Conservation (phyloP, 2,113 vertebrate genomes). For the Tachysurus vachellii region DNA sequence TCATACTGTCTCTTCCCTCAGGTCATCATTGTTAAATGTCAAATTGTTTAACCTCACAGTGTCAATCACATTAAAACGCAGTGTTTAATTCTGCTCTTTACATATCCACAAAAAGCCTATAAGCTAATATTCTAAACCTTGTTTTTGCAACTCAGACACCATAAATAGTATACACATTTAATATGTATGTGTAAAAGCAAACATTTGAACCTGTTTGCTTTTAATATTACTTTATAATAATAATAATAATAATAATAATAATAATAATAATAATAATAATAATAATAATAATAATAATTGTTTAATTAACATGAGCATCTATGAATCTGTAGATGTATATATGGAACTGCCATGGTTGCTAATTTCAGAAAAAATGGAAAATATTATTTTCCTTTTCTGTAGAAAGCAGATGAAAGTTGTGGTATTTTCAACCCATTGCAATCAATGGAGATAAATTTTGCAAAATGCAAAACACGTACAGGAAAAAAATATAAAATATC, state of each 20-base stretch:
- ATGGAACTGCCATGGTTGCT: not conserved
- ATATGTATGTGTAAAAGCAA: not conserved
- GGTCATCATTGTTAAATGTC: constrained; percentile 32
- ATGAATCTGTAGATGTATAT: constrained; percentile 46
- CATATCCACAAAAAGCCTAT: not conserved
- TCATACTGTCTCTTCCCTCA: constrained; percentile 30
- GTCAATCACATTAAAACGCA: not conserved
- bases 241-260: constrained; percentile 24
- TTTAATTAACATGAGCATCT: constrained; percentile 24
- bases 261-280: too few species aligned
- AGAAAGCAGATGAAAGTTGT: constrained; percentile 62
- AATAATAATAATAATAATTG: too few species aligned
- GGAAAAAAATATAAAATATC: constrained; percentile 50
- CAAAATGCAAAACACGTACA: constrained; percentile 73
- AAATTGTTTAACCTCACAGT: constrained; percentile 15
- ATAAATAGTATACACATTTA: not conserved
- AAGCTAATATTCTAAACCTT: constrained; percentile 21
- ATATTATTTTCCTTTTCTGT: constrained; percentile 61
- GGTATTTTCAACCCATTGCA: constrained; percentile 70
- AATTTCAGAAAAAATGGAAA: constrained; percentile 47
- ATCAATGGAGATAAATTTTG: constrained; percentile 78
- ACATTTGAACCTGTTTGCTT: constrained; percentile 39
- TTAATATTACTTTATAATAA: constrained; percentile 49
- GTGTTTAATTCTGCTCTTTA: constrained; percentile 4
- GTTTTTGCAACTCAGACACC: constrained; percentile 15